These are phyloP conservation scores for Scyliorhinus canicula DNA, from an alignment of 2,797 vertebrate genomes.

Conservation along the genomic window DNA sequence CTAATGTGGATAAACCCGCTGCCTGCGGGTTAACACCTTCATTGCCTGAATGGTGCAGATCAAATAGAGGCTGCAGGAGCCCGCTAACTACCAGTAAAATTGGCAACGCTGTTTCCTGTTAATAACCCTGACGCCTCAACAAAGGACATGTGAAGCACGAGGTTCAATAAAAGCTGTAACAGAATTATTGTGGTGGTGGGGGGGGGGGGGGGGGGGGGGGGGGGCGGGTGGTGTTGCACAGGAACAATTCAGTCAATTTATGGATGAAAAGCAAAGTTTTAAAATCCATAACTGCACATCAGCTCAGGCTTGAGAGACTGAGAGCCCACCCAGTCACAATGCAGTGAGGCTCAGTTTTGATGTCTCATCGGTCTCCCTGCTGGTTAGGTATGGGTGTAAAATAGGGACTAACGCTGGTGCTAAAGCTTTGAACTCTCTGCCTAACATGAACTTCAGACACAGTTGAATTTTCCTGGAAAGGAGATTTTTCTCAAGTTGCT, in stretches of 20 bases:
- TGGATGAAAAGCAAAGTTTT: not conserved
- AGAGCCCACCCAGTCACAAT: not conserved
- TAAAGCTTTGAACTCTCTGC: not conserved
- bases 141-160: not conserved
- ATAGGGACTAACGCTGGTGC: not conserved
- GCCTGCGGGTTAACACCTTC: not conserved
- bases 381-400: not conserved
- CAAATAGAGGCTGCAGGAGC: not conserved
- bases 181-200: not conserved
- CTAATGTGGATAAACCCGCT: not conserved
- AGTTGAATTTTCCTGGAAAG: not conserved
- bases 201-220: no score
- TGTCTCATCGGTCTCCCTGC: not conserved
- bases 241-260: not conserved
- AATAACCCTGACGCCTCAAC: not conserved
- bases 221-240: no score
- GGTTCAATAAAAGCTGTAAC: not conserved
- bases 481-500: not conserved
- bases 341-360: not conserved
- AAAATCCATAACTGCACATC: not conserved
- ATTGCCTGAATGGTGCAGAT: not conserved
- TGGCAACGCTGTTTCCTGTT: not conserved
- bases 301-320: not conserved
- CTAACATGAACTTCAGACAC: no score
- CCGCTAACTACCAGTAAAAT: not conserved